Conservation (phyloP, 1,140 invertebrate species). For the Drosophila insularis region DNA sequence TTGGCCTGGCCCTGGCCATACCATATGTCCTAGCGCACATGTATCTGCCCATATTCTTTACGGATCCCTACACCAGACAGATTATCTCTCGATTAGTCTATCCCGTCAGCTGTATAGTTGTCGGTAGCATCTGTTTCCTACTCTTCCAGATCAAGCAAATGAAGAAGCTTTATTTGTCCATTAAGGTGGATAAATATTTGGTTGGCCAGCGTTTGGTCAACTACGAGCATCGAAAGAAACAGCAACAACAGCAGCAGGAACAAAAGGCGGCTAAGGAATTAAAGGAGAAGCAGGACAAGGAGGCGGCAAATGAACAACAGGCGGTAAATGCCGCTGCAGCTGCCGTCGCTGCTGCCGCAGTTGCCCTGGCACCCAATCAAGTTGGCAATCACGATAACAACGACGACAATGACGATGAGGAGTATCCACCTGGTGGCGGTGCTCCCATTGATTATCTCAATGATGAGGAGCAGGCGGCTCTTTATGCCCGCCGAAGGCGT, state of each 20-base stretch:
- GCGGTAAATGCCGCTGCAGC: constrained; percentile 15
- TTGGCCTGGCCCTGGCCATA: constrained; percentile 93
- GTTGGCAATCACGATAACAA: neutral
- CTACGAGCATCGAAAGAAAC: constrained; percentile 92
- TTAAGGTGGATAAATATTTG: constrained; percentile 99
- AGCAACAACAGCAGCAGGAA: constrained; percentile 72
- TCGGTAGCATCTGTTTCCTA: constrained; percentile 87
- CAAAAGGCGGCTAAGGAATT: constrained; percentile 82
- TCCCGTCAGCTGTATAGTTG: constrained; percentile 92
- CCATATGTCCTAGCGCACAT: constrained; percentile 95
- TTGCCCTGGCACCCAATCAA: constrained; percentile 4
- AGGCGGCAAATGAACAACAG: constrained; percentile 24
- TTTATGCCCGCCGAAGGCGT: constrained; percentile 45
- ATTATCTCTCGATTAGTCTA: constrained; percentile 94
- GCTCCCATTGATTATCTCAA: constrained; percentile 4
- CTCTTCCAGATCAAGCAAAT: constrained; percentile 93
- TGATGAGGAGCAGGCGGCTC: constrained; percentile 42
- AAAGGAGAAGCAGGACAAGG: constrained; percentile 51
- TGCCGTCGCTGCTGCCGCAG: constrained; percentile 6
- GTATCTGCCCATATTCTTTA: constrained; percentile 91
- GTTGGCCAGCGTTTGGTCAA: constrained; percentile 97
- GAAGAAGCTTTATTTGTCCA: constrained; percentile 97
- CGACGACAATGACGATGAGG: neutral
- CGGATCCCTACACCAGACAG: constrained; percentile 88
- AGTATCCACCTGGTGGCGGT: neutral